phyloP scores from a whole-genome alignment of 2,797 vertebrate species.

The Chelon auratus region DNA sequence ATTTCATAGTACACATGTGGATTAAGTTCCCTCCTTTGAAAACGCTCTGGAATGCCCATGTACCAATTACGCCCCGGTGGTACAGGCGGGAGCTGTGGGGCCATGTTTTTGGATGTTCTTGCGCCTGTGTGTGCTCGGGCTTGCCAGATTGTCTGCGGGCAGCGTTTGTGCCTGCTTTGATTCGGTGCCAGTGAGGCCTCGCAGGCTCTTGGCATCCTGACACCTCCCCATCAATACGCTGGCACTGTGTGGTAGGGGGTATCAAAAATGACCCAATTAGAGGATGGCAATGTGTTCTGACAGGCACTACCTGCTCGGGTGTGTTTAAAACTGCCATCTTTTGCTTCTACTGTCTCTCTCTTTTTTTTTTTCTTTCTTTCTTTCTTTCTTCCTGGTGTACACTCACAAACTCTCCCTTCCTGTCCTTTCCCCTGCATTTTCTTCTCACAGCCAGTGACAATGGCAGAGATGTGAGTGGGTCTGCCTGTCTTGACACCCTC shows the following conservation, averaged over 20 bases:
- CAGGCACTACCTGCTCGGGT: constrained; percentile 83
- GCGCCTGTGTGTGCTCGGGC: constrained; percentile 72
- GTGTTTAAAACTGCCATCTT: constrained; percentile 67
- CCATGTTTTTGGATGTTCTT: constrained; percentile 78
- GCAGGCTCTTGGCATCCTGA: constrained; percentile 79
- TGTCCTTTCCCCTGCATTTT: constrained; percentile 26
- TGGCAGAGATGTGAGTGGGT: constrained; percentile 59
- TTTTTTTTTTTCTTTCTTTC: constrained; percentile 4
- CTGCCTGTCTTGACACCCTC: constrained; percentile 66
- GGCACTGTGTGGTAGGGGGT: constrained; percentile 75
- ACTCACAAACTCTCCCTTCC: constrained; percentile 28
- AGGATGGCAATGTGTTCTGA: constrained; percentile 83
- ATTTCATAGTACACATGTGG: constrained; percentile 89
- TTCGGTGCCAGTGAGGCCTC: constrained; percentile 81
- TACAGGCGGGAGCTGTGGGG: constrained; percentile 75
- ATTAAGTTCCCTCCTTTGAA: constrained; percentile 87
- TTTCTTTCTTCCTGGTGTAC: constrained; percentile 22
- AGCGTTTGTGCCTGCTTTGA: constrained; percentile 79
- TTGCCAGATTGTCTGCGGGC: constrained; percentile 83
- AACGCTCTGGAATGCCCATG: constrained; percentile 83
- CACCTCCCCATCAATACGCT: constrained; percentile 78
- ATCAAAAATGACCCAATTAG: constrained; percentile 88
- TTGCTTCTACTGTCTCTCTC: constrained; percentile 6
- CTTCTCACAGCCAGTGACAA: constrained; percentile 55
- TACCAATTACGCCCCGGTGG: constrained; percentile 84